Percentiles rank a stretch among this genome's conserved stretches.
These are phyloP conservation scores for Catamblyrhynchus diadema DNA, from an alignment of 2,797 vertebrate genomes.

Conservation along the genomic window DNA sequence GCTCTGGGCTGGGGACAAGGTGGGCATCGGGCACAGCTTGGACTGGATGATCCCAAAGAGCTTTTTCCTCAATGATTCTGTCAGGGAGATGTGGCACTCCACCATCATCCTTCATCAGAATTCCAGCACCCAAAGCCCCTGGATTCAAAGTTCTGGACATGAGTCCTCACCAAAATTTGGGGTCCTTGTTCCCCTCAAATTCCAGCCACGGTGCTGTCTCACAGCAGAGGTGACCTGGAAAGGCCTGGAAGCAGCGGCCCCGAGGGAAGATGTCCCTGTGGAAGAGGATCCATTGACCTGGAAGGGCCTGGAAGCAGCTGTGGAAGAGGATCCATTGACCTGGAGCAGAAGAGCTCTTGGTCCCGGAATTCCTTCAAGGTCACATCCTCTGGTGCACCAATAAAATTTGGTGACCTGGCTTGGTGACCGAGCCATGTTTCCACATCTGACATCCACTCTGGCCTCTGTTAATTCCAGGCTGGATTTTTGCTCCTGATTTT, in stretches of 20 bases:
- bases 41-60: accelerated
- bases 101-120: neutral
- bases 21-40: accelerated
- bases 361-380: neutral
- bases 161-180: accelerated
- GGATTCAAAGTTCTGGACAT: neutral
- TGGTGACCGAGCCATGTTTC: neutral
- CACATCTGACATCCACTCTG: neutral
- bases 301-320: neutral
- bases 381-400: neutral
- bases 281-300: neutral
- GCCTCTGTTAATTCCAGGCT: neutral
- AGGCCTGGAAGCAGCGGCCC: neutral
- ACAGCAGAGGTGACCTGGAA: neutral
- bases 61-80: accelerated
- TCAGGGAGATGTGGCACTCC: neutral
- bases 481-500: neutral
- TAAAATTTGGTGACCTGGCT: neutral
- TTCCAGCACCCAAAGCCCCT: neutral
- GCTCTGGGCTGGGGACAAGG: neutral
- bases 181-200: neutral
- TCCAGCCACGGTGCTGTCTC: accelerated
- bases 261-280: neutral
- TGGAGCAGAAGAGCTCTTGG: neutral
- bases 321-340: neutral